Conservation (phyloP, 2,888 invertebrate genomes). For the Noctua janthe region DNA sequence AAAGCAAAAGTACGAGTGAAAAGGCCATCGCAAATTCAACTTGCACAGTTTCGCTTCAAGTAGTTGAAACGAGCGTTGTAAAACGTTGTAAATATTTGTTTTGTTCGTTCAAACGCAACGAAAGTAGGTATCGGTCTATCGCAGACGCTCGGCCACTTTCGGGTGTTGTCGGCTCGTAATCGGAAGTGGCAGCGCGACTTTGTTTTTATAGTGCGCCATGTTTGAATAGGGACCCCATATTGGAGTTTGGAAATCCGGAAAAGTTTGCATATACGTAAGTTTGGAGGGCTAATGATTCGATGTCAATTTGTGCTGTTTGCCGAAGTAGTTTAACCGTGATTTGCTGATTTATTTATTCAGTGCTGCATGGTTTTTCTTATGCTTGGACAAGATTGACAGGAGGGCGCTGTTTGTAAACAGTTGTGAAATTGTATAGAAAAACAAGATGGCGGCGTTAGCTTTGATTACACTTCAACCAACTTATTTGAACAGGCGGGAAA, state of each 20-base stretch:
- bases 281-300: conserved; percentile 7
- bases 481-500: too few species aligned
- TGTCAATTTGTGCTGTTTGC: conserved; percentile 9
- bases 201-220: conserved; percentile 64
- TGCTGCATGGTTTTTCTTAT: background rate
- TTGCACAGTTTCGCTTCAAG: conserved; percentile 77
- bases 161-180: conserved; percentile 64
- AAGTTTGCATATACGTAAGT: conserved; percentile 19
- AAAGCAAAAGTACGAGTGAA: conserved; percentile 72
- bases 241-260: conserved; percentile 48
- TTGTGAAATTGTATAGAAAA: background rate
- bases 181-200: conserved; percentile 67
- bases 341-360: background rate
- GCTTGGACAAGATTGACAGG: background rate
- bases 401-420: background rate
- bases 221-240: conserved; percentile 60
- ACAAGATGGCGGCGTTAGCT: background rate
- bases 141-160: conserved; percentile 48
- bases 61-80: conserved; percentile 74
- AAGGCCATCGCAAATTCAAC: conserved; percentile 68
- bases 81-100: conserved; percentile 76
- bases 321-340: background rate
- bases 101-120: conserved; percentile 69
- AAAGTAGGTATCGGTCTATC: conserved; percentile 68
- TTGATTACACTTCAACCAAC: too few species aligned